These are phyloP conservation scores for Pharmacophagus antenor DNA, from an alignment of 2,888 invertebrate species.

Conservation along the genomic window DNA sequence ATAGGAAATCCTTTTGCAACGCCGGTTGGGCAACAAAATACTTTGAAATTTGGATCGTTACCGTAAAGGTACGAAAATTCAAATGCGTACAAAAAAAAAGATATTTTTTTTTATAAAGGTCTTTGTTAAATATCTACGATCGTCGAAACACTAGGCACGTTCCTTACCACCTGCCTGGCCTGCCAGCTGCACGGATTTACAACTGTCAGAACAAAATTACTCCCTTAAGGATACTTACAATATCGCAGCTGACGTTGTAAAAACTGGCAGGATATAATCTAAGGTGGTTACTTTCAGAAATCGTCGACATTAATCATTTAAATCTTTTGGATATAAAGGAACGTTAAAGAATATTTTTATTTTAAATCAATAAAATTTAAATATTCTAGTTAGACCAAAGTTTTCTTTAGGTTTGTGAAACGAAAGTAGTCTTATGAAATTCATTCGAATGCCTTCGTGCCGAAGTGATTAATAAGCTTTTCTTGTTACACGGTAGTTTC, in stretches of 20 bases:
- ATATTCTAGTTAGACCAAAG: not conserved
- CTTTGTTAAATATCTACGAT: slow-evolving; percentile 40
- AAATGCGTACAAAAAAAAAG: too few species aligned
- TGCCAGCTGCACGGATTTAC: slow-evolving; percentile 67
- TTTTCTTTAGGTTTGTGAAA: not conserved
- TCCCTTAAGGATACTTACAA: slow-evolving; percentile 52
- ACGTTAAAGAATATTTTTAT: not conserved
- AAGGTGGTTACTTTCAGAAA: slow-evolving; percentile 18
- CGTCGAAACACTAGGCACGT: slow-evolving; percentile 59
- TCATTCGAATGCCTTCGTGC: too few species aligned
- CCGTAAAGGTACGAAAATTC: too few species aligned
- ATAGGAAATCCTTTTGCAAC: too few species aligned
- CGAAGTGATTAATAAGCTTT: too few species aligned
- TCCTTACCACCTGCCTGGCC: slow-evolving; percentile 66
- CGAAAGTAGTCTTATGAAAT: not conserved
- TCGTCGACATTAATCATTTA: slow-evolving; percentile 41
- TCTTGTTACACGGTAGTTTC: too few species aligned
- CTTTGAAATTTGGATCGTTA: too few species aligned
- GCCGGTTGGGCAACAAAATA: too few species aligned
- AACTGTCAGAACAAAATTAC: slow-evolving; percentile 64
- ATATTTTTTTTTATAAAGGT: too few species aligned
- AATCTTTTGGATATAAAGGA: slow-evolving; percentile 39
- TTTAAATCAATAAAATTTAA: too few species aligned
- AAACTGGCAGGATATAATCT: slow-evolving; percentile 33
- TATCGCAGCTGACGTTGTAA: slow-evolving; percentile 60